These are phyloP conservation scores for Callitettix versicolor DNA, from an alignment of 1,140 invertebrate species.

Conservation along the genomic window DNA sequence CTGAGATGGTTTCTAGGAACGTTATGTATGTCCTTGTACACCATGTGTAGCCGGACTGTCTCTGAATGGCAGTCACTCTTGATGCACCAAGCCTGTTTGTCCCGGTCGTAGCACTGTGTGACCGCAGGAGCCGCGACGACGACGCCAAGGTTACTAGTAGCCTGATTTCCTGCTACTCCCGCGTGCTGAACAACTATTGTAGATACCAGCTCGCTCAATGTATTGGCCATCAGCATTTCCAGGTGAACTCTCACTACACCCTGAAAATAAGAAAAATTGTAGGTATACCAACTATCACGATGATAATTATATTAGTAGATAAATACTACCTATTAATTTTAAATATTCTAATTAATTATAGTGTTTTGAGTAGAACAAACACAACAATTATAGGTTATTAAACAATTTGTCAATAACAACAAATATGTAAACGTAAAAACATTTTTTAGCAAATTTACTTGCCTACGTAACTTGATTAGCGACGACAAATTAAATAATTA, in stretches of 20 bases:
- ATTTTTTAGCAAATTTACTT: too few species aligned
- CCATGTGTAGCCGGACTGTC: constrained; percentile 62
- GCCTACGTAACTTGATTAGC: too few species aligned
- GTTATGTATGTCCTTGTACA: constrained; percentile 76
- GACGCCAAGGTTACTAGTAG: constrained; percentile 21
- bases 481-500: too few species aligned
- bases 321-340: too few species aligned
- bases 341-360: too few species aligned
- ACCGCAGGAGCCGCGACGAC: constrained; percentile 35
- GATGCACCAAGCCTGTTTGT: constrained; percentile 75
- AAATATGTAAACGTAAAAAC: too few species aligned
- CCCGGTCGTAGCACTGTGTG: constrained; percentile 70
- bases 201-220: constrained; percentile 53
- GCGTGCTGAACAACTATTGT: constrained; percentile 17
- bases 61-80: constrained; percentile 72
- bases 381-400: too few species aligned
- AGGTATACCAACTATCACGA: too few species aligned
- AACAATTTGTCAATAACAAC: too few species aligned
- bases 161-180: constrained; percentile 14
- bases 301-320: too few species aligned
- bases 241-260: constrained; percentile 52
- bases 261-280: too few species aligned
- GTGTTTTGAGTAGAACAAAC: too few species aligned
- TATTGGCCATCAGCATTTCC: constrained; percentile 66
- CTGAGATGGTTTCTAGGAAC: constrained; percentile 72